Conservation (phyloP, 1,140 invertebrate genomes). For the Dolichoris vasculosae region DNA sequence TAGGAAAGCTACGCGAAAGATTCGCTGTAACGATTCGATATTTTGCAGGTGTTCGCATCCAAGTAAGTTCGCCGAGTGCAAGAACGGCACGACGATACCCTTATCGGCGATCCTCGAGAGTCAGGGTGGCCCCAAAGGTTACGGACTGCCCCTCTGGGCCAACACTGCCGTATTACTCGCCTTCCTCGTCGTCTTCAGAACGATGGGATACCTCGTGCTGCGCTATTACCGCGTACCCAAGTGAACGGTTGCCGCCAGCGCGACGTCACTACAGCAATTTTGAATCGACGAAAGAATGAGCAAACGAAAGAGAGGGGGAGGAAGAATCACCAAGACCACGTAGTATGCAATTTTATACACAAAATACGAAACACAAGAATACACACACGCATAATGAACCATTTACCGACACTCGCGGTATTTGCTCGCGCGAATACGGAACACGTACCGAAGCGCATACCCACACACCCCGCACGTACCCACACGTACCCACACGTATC, state of each 20-base stretch:
- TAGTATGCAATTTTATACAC: constrained; percentile 60
- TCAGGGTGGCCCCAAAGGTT: constrained; percentile 77
- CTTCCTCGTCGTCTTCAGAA: constrained; percentile 84
- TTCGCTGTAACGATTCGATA: neutral
- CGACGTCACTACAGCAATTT: neutral
- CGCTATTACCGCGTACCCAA: constrained; percentile 83
- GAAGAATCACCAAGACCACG: constrained; percentile 46
- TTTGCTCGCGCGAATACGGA: neutral
- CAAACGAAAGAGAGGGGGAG: neutral
- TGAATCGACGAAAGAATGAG: constrained; percentile 14
- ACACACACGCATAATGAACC: neutral
- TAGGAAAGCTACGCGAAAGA: too few relatives aligned
- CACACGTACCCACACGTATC: too few relatives aligned
- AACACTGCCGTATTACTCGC: constrained; percentile 84
- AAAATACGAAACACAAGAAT: neutral
- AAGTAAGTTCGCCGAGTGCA: constrained; percentile 81
- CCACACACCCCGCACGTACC: too few relatives aligned
- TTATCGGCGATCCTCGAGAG: constrained; percentile 81
- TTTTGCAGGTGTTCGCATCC: constrained; percentile 78
- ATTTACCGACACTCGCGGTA: neutral
- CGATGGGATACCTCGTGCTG: constrained; percentile 84
- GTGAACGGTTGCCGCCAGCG: constrained; percentile 57
- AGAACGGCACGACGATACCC: constrained; percentile 79
- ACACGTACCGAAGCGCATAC: too few relatives aligned
- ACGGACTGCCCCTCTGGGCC: constrained; percentile 81